Evolutionary conservation across 2,797 vertebrate genomes (phyloP).

Genomic region (Podarcis lilfordi): DNA sequence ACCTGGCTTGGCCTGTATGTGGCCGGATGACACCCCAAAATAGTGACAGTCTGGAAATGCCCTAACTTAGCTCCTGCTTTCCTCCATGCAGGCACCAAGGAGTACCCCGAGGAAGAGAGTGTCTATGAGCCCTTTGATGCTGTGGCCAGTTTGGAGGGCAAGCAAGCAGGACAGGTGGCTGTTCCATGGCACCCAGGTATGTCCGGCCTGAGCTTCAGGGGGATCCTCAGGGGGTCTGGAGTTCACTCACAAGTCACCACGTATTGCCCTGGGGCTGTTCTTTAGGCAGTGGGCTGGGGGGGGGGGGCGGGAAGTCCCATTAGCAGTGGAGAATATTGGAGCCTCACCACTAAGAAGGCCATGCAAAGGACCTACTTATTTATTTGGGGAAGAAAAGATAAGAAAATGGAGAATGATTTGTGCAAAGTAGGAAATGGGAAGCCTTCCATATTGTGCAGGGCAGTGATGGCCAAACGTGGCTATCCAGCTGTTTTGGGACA

Average conservation of each 20-base stretch:
- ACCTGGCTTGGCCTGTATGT: too few species aligned
- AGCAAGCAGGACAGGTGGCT: neutral
- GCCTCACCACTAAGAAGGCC: neutral
- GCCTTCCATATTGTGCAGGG: too few species aligned
- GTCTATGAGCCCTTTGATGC: conserved; percentile 16
- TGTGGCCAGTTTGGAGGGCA: neutral
- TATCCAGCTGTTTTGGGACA: too few species aligned
- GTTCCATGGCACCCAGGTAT: neutral
- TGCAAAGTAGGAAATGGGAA: neutral
- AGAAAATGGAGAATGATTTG: neutral
- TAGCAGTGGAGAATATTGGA: neutral
- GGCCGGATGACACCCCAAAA: too few species aligned
- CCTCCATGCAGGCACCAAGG: neutral
- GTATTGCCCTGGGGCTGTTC: neutral
- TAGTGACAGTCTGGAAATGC: neutral
- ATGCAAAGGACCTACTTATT: neutral
- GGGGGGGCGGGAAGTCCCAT: too few species aligned
- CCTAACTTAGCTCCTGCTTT: neutral
- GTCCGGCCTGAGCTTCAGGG: neutral
- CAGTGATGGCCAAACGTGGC: too few species aligned
- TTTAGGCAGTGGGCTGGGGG: neutral
- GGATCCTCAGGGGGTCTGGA: neutral
- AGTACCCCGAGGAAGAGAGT: neutral
- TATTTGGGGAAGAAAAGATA: neutral
- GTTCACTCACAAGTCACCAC: neutral